Base-by-base conservation (phyloP, 2,113 vertebrate genomes). In the Tyrannus savana region DNA sequence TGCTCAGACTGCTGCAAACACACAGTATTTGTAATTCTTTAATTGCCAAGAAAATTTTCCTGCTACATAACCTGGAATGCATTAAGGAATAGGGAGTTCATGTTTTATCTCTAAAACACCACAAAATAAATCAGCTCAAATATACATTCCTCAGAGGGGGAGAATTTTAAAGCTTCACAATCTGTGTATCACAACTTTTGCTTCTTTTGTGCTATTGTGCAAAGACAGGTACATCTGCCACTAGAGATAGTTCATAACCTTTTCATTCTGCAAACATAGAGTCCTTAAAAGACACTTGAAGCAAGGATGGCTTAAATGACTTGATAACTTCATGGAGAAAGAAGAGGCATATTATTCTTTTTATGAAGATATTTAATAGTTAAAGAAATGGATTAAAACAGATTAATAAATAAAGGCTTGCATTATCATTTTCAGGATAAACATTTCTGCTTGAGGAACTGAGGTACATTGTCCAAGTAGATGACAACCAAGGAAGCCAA, bases 321-420 rank as follows among this genome's bases (percentile, higher is more conserved):
- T 73, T 74, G 35, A 9, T 12, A 87, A 84, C 47, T 78, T 93
- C 22, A 85, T 24, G 55, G 41, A 85, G 58, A 74, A 93, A 84
- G 28, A 47, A 85, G 87, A 67, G 47, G 19, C 24, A 39, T 52
- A 58, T 73, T 49, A 27, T 14, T 64, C n/a, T 80, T 59, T 80
- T 67, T 39, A 93, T 83, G 55, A 95, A n/a, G 64, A 77, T 74
- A 85, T 39, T 91, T 93, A 71, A 71, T 35, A 92, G 46, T 46
- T 80, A 58, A 80, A 92, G 44, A 90, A 95, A 83, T 41, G 22
- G 49, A 91, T 88, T 89, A 67, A 90, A 84, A 67, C 13, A 93
- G 35, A 67, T 59, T 41, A 88, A 86, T 47, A 91, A 96, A 87
- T 64, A 79, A 81, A 89, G 44, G 72, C 19, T 15, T 30, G 35